phyloP scores from a whole-genome alignment of 2,797 vertebrate genomes.

The Tapirus indicus region DNA sequence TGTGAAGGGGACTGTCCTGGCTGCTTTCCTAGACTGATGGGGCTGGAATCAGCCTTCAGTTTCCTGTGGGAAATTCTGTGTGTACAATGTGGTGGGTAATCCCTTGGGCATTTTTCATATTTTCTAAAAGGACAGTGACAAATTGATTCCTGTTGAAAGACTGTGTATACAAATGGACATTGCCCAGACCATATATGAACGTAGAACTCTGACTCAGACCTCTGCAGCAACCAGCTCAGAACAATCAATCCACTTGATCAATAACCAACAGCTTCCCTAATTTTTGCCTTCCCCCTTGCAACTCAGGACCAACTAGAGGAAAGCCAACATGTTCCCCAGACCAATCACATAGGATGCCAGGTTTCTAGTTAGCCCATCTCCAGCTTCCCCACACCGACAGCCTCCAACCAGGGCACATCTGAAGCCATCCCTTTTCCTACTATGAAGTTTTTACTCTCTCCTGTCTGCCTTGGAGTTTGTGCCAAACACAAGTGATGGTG shows the following conservation, averaged over 20 bases:
- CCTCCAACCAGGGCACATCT: background rate
- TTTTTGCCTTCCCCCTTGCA: background rate
- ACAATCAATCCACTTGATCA: background rate
- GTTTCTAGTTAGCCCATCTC: accelerated
- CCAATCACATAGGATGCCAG: accelerated
- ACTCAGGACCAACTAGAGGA: background rate
- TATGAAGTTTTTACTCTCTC: background rate
- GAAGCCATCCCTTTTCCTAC: background rate
- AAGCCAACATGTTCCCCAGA: background rate
- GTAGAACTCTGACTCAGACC: background rate
- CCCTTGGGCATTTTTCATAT: background rate
- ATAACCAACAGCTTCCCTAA: background rate
- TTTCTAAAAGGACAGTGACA: background rate
- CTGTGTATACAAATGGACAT: accelerated
- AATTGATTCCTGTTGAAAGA: background rate
- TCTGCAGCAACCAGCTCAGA: background rate
- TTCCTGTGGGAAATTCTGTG: background rate
- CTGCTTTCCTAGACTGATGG: background rate
- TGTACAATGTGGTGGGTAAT: background rate
- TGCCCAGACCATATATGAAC: background rate
- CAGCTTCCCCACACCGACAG: background rate
- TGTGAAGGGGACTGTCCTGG: no score
- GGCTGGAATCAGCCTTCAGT: background rate
- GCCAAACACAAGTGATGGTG: no score
- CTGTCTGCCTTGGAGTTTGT: background rate